phyloP scores from a whole-genome alignment of 2,888 invertebrate species.

The Druceiella hillmani region DNA sequence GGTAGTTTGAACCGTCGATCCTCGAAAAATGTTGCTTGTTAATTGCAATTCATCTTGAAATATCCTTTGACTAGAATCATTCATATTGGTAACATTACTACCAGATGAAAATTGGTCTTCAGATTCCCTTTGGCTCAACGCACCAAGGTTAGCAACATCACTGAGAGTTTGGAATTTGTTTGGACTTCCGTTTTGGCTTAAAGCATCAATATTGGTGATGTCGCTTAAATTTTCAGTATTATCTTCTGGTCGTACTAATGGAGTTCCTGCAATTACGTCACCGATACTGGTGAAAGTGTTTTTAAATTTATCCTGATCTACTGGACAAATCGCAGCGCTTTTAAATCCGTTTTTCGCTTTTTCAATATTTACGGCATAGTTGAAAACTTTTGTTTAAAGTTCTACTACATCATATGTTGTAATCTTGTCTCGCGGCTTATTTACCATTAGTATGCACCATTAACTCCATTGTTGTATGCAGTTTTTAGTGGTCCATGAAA shows the following conservation, averaged over 20 bases:
- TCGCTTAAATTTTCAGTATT: too few species aligned
- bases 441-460: slow-evolving; percentile 18
- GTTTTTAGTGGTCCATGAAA: slow-evolving; percentile 23
- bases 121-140: slow-evolving; percentile 8
- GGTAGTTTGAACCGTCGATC: too few species aligned
- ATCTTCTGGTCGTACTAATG: too few species aligned
- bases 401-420: slow-evolving; percentile 18
- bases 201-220: slow-evolving; percentile 5
- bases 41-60: too few species aligned
- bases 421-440: slow-evolving; percentile 15
- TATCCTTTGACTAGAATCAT: too few species aligned
- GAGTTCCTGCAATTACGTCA: too few species aligned
- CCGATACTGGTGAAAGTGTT: slow-evolving; percentile 13
- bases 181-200: slow-evolving; percentile 7
- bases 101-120: slow-evolving; percentile 8
- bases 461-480: slow-evolving; percentile 22
- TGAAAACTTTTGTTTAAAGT: slow-evolving; percentile 17
- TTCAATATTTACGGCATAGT: slow-evolving; percentile 12
- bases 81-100: too few species aligned
- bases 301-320: slow-evolving; percentile 12
- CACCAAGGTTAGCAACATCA: slow-evolving; percentile 9
- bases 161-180: slow-evolving; percentile 13
- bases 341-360: slow-evolving; percentile 18
- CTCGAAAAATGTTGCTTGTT: too few species aligned
- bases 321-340: slow-evolving; percentile 19